These are phyloP conservation scores for Glomeris marginata DNA, from an alignment of 2,888 invertebrate genomes.

Conservation along the genomic window DNA sequence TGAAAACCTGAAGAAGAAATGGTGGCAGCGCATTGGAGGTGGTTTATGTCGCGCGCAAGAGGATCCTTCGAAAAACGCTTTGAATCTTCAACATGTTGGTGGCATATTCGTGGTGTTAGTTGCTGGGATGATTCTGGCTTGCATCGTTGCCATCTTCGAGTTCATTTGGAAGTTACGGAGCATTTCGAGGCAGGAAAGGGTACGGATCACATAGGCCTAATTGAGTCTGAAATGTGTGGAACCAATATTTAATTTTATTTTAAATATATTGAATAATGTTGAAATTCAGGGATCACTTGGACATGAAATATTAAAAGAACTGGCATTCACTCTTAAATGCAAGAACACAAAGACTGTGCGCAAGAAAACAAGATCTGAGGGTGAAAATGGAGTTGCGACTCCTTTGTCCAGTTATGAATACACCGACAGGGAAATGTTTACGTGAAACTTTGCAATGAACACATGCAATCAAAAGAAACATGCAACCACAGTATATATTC, in stretches of 20 bases:
- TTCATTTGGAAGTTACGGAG: constrained; percentile 92
- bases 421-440: constrained; percentile 9
- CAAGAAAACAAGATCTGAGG: not conserved
- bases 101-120: constrained; percentile 89
- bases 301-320: constrained; percentile 5
- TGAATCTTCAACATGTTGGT: constrained; percentile 73
- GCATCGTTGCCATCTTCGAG: constrained; percentile 88
- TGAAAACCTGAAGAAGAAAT: constrained; percentile 65
- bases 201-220: constrained; percentile 34
- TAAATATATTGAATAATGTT: not conserved
- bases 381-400: constrained; percentile 1
- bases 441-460: constrained; percentile 2
- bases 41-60: constrained; percentile 15
- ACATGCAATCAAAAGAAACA: too few relatives aligned
- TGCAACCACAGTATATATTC: too few relatives aligned
- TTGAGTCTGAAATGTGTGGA: not conserved
- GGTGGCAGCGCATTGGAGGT: constrained; percentile 80
- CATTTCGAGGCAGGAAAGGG: constrained; percentile 79
- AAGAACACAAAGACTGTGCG: constrained; percentile 5
- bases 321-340: constrained; percentile 6
- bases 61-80: constrained; percentile 26
- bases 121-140: constrained; percentile 81
- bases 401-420: constrained; percentile 7
- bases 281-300: constrained; percentile 3
- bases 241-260: constrained; percentile 3